Evolutionary conservation across 2,888 invertebrate genomes (phyloP).

Genomic region (Lymantria monacha): DNA sequence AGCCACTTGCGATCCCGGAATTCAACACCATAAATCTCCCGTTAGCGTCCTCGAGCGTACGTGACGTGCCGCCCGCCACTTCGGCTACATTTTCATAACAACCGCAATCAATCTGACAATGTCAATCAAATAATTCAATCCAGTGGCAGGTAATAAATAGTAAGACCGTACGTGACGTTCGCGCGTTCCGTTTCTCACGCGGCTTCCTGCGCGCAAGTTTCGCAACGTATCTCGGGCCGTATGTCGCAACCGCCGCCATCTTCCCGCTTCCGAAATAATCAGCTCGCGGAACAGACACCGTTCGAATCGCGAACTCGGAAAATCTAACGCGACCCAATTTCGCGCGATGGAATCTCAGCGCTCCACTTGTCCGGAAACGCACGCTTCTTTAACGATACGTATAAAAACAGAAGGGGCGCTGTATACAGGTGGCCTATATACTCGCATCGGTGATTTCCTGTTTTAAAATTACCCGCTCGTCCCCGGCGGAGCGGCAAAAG

Average conservation of each 20-base stretch:
- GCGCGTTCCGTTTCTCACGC: slow-evolving; percentile 54
- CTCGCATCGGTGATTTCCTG: slow-evolving; percentile 75
- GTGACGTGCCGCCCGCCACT: slow-evolving; percentile 56
- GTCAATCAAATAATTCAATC: slow-evolving; percentile 48
- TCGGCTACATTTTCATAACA: slow-evolving; percentile 27
- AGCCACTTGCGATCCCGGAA: slow-evolving; percentile 55
- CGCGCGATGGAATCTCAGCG: slow-evolving; percentile 53
- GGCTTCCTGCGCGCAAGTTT: slow-evolving; percentile 56
- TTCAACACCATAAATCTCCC: slow-evolving; percentile 42
- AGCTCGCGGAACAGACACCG: slow-evolving; percentile 38
- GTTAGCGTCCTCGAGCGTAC: slow-evolving; percentile 50
- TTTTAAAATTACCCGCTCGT: slow-evolving; percentile 72
- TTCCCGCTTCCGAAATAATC: slow-evolving; percentile 63
- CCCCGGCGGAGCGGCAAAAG: slow-evolving; percentile 68
- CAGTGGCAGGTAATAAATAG: slow-evolving; percentile 9
- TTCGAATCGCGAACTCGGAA: slow-evolving; percentile 45
- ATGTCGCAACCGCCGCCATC: slow-evolving; percentile 48
- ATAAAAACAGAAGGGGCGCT: slow-evolving; percentile 55
- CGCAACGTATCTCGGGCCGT: slow-evolving; percentile 51
- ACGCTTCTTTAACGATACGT: slow-evolving; percentile 61
- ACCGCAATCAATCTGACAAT: slow-evolving; percentile 43
- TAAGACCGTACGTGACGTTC: slow-evolving; percentile 57
- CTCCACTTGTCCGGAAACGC: slow-evolving; percentile 74
- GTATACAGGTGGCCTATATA: slow-evolving; percentile 73
- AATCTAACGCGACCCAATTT: slow-evolving; percentile 64